Evolutionary conservation across 2,113 vertebrate species (phyloP).

Genomic region (Rhagologus leucostigma): DNA sequence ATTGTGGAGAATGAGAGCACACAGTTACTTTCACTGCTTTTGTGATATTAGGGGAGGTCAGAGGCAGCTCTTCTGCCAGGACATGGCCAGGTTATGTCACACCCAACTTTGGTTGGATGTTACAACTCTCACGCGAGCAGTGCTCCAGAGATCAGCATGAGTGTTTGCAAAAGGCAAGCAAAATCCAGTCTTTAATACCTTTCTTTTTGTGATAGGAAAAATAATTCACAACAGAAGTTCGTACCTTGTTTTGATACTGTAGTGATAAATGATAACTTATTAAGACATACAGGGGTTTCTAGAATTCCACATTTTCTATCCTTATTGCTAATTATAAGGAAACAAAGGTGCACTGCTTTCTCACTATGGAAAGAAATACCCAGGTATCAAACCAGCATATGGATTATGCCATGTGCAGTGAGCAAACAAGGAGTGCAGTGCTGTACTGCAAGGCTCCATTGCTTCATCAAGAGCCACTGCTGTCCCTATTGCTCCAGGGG

Average conservation of each 20-base stretch:
- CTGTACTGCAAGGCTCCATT: background rate
- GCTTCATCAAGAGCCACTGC: background rate
- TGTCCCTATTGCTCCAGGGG: background rate
- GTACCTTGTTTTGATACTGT: background rate
- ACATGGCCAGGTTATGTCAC: background rate
- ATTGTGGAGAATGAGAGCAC: background rate
- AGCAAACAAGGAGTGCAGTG: background rate
- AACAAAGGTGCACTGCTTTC: background rate
- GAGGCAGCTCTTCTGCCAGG: background rate
- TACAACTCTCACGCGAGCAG: background rate
- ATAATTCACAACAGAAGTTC: background rate
- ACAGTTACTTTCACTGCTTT: background rate
- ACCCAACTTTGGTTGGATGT: background rate
- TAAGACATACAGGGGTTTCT: background rate
- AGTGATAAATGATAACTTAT: background rate
- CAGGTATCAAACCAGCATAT: background rate
- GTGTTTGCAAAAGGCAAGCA: background rate
- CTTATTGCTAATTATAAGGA: background rate
- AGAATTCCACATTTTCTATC: background rate
- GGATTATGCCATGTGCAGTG: background rate
- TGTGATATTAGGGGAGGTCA: background rate
- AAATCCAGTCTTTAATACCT: background rate
- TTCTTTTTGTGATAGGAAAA: background rate
- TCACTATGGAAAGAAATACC: background rate
- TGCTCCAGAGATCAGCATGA: background rate